Percentiles rank a stretch among this genome's conserved stretches.
These are phyloP conservation scores for Pogonocichla stellata DNA, from an alignment of 2,113 vertebrate species.

Conservation along the genomic window DNA sequence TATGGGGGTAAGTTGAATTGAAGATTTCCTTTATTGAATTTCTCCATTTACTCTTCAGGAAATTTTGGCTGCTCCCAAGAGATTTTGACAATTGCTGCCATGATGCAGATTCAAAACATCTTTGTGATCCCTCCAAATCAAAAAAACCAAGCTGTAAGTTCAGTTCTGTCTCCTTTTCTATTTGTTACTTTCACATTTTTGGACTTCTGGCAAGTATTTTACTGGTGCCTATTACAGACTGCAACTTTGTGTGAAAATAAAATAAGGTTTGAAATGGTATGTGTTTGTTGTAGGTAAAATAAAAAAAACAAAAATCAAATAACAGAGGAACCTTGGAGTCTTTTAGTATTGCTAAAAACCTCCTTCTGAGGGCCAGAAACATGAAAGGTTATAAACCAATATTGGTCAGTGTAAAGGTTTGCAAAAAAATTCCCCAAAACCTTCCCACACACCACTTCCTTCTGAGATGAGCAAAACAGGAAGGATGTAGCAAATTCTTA, in stretches of 20 bases:
- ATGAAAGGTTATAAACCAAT: not conserved
- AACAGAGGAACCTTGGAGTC: not conserved
- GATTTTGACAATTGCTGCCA: constrained; percentile 94
- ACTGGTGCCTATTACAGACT: not conserved
- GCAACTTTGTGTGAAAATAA: not conserved
- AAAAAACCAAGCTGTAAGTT: constrained; percentile 90
- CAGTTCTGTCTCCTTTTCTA: not conserved
- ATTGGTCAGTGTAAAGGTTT: not conserved
- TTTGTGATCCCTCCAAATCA: constrained; percentile 90
- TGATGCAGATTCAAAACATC: constrained; percentile 99
- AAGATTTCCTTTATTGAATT: not conserved
- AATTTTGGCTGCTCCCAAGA: constrained; percentile 97
- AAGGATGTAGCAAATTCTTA: not conserved
- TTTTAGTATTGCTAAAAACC: not conserved
- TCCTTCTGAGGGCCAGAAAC: not conserved
- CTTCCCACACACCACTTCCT: not conserved
- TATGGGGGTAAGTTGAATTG: not conserved
- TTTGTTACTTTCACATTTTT: not conserved
- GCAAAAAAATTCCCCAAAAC: not conserved
- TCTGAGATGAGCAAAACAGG: not conserved
- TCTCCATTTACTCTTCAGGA: constrained; percentile 69
- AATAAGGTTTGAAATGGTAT: not conserved
- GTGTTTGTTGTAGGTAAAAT: not conserved
- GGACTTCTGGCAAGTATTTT: not conserved
- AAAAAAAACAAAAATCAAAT: not conserved